Evolutionary conservation across 2,888 invertebrate genomes (phyloP).

Genomic region (Melieria picta): DNA sequence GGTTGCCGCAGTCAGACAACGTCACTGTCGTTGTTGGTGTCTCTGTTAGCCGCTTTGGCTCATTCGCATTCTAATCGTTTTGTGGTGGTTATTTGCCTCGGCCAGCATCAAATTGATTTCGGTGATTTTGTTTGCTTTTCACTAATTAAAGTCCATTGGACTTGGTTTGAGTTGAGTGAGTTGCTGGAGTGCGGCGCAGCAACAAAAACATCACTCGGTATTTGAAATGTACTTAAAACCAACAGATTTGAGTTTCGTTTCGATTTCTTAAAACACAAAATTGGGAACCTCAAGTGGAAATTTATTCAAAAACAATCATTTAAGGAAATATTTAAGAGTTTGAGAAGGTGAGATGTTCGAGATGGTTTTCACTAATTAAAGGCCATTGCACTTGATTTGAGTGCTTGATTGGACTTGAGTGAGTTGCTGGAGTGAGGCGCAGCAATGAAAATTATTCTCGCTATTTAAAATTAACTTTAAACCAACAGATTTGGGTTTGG

Average conservation of each 20-base stretch:
- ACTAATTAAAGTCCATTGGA: slow-evolving; percentile 14
- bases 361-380: slow-evolving; percentile 23
- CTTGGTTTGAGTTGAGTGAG: background rate
- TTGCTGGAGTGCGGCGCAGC: background rate
- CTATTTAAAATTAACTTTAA: too few species aligned
- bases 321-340: too few species aligned
- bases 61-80: slow-evolving; percentile 8
- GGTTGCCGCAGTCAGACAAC: background rate
- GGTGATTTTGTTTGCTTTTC: slow-evolving; percentile 24
- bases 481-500: too few species aligned
- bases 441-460: too few species aligned
- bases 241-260: too few species aligned
- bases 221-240: too few species aligned
- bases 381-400: background rate
- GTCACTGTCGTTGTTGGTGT: background rate
- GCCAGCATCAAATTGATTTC: slow-evolving; percentile 23
- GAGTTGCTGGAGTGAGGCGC: background rate
- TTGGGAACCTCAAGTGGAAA: too few species aligned
- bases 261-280: too few species aligned
- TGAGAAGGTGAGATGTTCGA: too few species aligned
- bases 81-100: slow-evolving; percentile 9
- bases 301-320: too few species aligned
- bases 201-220: too few species aligned
- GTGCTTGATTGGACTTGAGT: background rate
- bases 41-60: background rate